Evolutionary conservation across 2,797 vertebrate genomes (phyloP).

Genomic region (Sebastes cheni): DNA sequence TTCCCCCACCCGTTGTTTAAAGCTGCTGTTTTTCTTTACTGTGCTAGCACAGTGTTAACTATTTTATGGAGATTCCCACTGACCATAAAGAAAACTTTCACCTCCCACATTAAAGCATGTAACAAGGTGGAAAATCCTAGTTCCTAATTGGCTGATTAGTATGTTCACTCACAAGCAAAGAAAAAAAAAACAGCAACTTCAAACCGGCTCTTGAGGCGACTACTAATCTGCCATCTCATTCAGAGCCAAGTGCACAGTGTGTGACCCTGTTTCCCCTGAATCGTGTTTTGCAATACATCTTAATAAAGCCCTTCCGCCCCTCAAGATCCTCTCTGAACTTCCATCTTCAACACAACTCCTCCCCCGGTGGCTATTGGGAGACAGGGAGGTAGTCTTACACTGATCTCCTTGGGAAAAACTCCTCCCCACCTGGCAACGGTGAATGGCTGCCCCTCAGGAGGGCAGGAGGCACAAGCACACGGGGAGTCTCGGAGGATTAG

Average conservation of each 20-base stretch:
- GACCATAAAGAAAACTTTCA: slow-evolving; percentile 1
- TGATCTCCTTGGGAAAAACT: slow-evolving; percentile 67
- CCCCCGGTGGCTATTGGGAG: slow-evolving; percentile 27
- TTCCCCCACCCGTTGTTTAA: too few species aligned
- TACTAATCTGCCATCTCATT: slow-evolving; percentile 54
- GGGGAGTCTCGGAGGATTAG: slow-evolving; percentile 57
- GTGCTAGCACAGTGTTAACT: not conserved
- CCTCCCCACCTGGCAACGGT: slow-evolving; percentile 65
- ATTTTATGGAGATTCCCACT: not conserved
- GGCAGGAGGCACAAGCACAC: slow-evolving; percentile 45
- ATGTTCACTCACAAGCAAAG: slow-evolving; percentile 17
- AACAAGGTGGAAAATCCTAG: slow-evolving; percentile 32
- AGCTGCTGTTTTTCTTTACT: slow-evolving; percentile 3
- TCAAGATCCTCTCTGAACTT: slow-evolving; percentile 43
- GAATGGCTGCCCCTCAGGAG: slow-evolving; percentile 64
- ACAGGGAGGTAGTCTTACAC: slow-evolving; percentile 23
- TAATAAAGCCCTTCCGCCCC: slow-evolving; percentile 52
- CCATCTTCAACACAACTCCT: slow-evolving; percentile 40
- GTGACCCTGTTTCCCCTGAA: slow-evolving; percentile 36
- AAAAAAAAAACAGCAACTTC: slow-evolving; percentile 5
- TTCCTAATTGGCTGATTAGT: slow-evolving; percentile 49
- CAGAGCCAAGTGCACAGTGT: slow-evolving; percentile 39
- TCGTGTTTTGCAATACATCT: slow-evolving; percentile 51
- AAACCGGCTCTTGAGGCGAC: slow-evolving; percentile 19
- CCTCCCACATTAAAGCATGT: slow-evolving; percentile 15